Evolutionary conservation across 1,140 invertebrate genomes (phyloP).

Genomic region (Bradysia coprophila): DNA sequence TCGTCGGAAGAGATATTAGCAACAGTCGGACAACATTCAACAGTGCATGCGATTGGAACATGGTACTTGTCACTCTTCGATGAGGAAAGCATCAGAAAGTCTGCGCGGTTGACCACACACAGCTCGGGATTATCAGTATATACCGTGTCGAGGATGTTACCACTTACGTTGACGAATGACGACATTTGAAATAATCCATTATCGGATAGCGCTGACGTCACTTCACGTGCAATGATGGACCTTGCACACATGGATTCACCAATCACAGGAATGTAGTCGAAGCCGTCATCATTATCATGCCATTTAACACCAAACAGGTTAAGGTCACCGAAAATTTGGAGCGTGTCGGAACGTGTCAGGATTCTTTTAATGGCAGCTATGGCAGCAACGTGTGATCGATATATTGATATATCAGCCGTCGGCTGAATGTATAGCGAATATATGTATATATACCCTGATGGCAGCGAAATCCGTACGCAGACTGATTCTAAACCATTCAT

Average conservation of each 20-base stretch:
- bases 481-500: too few species aligned
- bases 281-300: neutral
- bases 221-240: neutral
- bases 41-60: neutral
- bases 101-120: neutral
- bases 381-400: neutral
- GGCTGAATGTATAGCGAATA: neutral
- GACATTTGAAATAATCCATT: neutral
- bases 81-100: neutral
- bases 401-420: neutral
- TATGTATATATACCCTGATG: neutral
- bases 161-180: neutral
- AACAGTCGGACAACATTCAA: neutral
- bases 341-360: neutral
- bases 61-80: neutral
- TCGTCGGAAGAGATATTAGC: neutral
- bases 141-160: neutral
- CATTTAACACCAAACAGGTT: neutral
- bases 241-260: neutral
- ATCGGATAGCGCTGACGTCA: neutral
- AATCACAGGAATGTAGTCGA: neutral
- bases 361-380: neutral
- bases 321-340: neutral
- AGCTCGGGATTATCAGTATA: neutral
- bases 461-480: neutral